These are phyloP conservation scores for Berghia stephanieae DNA, from an alignment of 1,140 invertebrate genomes.

Conservation along the genomic window DNA sequence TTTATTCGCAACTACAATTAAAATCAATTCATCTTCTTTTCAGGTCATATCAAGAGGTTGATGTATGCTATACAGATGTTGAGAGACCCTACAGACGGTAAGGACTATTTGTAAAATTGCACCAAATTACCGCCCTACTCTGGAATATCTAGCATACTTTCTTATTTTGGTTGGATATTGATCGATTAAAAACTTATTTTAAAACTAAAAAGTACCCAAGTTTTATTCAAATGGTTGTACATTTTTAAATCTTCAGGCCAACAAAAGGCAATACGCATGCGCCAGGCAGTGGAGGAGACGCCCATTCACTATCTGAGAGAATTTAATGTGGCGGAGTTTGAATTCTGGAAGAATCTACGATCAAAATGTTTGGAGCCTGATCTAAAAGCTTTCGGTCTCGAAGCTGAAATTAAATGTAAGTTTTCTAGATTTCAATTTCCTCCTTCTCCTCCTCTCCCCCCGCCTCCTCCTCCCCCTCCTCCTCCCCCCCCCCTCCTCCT, in stretches of 20 bases:
- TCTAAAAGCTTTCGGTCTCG: constrained; percentile 40
- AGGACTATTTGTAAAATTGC: no score
- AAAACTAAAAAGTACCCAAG: no score
- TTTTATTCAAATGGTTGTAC: no score
- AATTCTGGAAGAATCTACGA: constrained; percentile 42
- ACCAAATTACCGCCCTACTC: no score
- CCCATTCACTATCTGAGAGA: constrained; percentile 27
- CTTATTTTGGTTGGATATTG: no score
- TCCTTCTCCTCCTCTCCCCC: no score
- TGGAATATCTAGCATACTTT: no score
- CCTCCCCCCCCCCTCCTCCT: no score
- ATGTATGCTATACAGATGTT: constrained; percentile 49
- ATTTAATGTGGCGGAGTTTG: constrained; percentile 37
- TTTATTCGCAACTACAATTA: background rate
- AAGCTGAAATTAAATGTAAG: constrained; percentile 45
- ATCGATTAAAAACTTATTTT: no score
- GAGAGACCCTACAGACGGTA: constrained; percentile 51
- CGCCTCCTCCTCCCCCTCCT: no score
- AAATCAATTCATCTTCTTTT: background rate
- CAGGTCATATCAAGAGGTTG: constrained; percentile 52
- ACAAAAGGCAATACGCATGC: constrained; percentile 30
- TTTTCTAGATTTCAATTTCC: no score
- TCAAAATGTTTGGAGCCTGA: constrained; percentile 40
- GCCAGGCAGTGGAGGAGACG: constrained; percentile 28
- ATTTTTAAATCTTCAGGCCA: constrained; percentile 36